Base-by-base conservation (phyloP, 2,888 invertebrate species). In the Drosophila crucigera region DNA sequence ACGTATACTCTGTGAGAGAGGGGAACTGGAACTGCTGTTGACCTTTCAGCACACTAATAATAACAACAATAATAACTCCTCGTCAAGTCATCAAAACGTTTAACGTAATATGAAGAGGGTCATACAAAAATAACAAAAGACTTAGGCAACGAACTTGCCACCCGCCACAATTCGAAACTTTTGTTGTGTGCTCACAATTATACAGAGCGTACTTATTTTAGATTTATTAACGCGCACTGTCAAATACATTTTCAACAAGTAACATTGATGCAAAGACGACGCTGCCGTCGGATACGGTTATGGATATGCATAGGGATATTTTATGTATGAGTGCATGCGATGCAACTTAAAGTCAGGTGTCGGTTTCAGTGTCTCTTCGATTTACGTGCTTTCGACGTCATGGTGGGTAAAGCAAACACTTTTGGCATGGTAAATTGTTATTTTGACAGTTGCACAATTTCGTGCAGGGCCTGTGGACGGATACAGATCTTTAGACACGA, bases 371-470 rank as follows among this genome's bases (percentile, higher is more conserved):
- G 60, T 61, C 47, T 61, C 50, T 28, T 14, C 81, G 90, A 84
- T 87, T 89, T 89, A 88, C 84, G 73, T 68, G 70, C 67, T 58
- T 54, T 58, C 63, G 35, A 68, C 70, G 59, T 73, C 74, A 47
- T 59, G 68, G 64, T 69, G 66, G 52, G 74, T 66, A 71, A 68
- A 68, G 58, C 76, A 76, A 78, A 81, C 66, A 64, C 70, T 67
- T 81, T 87, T 70, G 72, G 73, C 74, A 84, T 79, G 72, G 70
- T 83, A 88, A 90, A 85, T 88, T 74, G 78, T 76, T 88, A 76
- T 88, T 91, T 88, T 85, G 91, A 91, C 90, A 91, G 86, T 86
- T 91, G 80, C 78, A 84, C 91, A 91, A 90, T 82, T 80, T 84
- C 86, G 80, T 83, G 91, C 90, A 80, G 68, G 73, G 70, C 73